These are phyloP conservation scores for Gracilinanus agilis DNA, from an alignment of 2,113 vertebrate genomes.

Conservation along the genomic window DNA sequence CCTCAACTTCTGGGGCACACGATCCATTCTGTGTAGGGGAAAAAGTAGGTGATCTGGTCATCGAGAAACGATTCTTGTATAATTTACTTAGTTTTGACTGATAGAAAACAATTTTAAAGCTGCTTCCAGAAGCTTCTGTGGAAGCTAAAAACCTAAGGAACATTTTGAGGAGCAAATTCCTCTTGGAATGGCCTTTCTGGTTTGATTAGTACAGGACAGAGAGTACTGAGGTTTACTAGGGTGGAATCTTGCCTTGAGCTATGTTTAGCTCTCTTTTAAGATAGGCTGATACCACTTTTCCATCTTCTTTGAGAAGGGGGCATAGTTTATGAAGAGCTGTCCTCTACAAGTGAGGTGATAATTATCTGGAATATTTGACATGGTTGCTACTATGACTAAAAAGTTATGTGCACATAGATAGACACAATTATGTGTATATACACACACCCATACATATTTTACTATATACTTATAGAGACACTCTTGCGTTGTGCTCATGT, in stretches of 20 bases:
- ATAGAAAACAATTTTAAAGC: background rate
- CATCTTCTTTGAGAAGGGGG: constrained; percentile 34
- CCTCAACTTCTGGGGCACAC: constrained; percentile 13
- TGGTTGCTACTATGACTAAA: constrained; percentile 70
- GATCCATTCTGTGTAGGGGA: constrained; percentile 35
- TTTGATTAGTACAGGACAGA: constrained; percentile 39
- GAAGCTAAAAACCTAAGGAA: constrained; percentile 75
- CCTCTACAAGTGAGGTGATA: constrained; percentile 30
- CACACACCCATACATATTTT: constrained; percentile 75
- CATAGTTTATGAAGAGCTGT: background rate
- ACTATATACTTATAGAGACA: constrained; percentile 78
- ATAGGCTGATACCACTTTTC: constrained; percentile 34
- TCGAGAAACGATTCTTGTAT: constrained; percentile 20
- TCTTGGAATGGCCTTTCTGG: constrained; percentile 51
- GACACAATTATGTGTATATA: background rate
- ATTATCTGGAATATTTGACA: constrained; percentile 78
- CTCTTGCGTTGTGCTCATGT: constrained; percentile 76
- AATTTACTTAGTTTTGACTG: constrained; percentile 60
- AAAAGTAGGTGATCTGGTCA: constrained; percentile 19
- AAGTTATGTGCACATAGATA: constrained; percentile 68
- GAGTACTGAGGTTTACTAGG: constrained; percentile 20
- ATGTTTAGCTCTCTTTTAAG: constrained; percentile 46
- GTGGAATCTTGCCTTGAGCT: constrained; percentile 37
- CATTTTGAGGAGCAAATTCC: constrained; percentile 62
- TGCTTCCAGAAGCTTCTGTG: constrained; percentile 58